Evolutionary conservation across 2,113 vertebrate genomes (phyloP).

Genomic region (Tenrec ecaudatus): DNA sequence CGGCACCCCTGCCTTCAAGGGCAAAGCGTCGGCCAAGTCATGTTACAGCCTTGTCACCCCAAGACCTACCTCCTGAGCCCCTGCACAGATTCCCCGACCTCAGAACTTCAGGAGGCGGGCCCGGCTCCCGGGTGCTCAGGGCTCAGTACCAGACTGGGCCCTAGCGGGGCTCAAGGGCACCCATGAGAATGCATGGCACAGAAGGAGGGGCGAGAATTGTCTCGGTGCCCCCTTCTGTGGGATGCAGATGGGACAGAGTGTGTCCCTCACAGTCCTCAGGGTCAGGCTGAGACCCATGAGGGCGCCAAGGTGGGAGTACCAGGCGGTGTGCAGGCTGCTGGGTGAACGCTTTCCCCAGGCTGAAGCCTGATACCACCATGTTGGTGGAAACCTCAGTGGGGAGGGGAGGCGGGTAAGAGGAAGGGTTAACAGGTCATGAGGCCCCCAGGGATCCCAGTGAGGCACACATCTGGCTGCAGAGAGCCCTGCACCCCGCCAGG

Average conservation of each 20-base stretch:
- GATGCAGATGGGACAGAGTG: background rate
- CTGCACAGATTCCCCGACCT: too few relatives aligned
- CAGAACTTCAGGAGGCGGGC: too few relatives aligned
- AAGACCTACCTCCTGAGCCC: background rate
- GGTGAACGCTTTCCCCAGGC: background rate
- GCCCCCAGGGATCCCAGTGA: background rate
- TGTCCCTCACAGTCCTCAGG: background rate
- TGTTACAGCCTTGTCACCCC: too few relatives aligned
- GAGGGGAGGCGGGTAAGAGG: background rate
- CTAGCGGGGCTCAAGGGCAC: background rate
- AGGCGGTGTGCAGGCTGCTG: background rate
- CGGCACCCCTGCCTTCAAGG: background rate
- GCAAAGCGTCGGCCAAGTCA: background rate
- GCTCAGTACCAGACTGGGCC: background rate
- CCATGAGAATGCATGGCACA: rapidly evolving
- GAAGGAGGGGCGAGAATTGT: background rate
- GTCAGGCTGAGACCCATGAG: background rate
- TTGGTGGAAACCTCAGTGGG: rapidly evolving
- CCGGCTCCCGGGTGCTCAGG: rapidly evolving
- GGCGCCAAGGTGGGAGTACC: background rate
- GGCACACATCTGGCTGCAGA: background rate
- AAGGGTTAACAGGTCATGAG: background rate
- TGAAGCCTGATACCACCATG: background rate
- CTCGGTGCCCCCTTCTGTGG: background rate
- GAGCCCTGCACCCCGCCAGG: rapidly evolving